Evolutionary conservation across 2,888 invertebrate species (phyloP).

Genomic region (Oxystoma pomonae): DNA sequence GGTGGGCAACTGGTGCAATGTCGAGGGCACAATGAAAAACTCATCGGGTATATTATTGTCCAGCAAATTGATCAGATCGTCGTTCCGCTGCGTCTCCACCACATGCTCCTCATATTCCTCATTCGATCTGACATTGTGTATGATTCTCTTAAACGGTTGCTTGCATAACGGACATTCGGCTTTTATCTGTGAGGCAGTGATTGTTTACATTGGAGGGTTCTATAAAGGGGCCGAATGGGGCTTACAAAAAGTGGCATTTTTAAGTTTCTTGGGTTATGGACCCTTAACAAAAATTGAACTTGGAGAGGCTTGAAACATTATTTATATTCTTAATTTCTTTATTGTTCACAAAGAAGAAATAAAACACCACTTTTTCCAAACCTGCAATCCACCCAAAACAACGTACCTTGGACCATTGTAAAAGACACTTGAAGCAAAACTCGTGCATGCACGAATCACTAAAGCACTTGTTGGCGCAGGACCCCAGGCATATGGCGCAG

Average conservation of each 20-base stretch:
- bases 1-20: background rate
- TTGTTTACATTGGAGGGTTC: too few relatives aligned
- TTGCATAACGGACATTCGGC: constrained; percentile 94
- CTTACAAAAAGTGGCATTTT: too few relatives aligned
- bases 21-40: background rate
- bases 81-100: constrained; percentile 40
- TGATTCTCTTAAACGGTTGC: constrained; percentile 84
- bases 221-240: too few relatives aligned
- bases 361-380: background rate
- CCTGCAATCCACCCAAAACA: background rate
- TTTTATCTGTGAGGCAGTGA: constrained; percentile 80
- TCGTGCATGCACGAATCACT: constrained; percentile 91
- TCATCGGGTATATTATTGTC: background rate
- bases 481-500: constrained; percentile 90
- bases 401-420: constrained; percentile 87
- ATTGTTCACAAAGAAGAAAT: too few relatives aligned
- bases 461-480: constrained; percentile 82
- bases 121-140: constrained; percentile 86
- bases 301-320: too few relatives aligned
- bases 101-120: constrained; percentile 85
- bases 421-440: constrained; percentile 89
- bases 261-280: too few relatives aligned
- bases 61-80: constrained; percentile 19
- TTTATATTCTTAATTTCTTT: too few relatives aligned
- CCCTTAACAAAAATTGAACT: too few relatives aligned